Evolutionary conservation across 2,797 vertebrate species (phyloP).

Genomic region (Paguma larvata): DNA sequence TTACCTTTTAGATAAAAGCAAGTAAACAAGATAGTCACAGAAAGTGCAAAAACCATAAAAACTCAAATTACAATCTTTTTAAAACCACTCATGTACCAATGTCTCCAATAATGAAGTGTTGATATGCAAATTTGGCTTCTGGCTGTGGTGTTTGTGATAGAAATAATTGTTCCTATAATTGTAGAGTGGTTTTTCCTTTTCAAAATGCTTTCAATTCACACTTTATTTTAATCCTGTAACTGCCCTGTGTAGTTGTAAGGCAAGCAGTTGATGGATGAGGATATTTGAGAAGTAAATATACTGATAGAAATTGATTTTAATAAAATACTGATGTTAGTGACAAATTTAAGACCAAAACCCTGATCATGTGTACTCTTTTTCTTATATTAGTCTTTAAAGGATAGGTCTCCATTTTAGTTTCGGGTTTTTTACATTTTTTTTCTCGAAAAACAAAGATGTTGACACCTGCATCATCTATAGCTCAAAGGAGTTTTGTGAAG

Average conservation of each 20-base stretch:
- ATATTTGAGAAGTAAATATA: conserved; percentile 24
- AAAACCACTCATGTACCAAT: conserved; percentile 17
- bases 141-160: conserved; percentile 52
- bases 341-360: conserved; percentile 42
- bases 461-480: neutral
- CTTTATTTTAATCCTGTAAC: conserved; percentile 49
- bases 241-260: neutral
- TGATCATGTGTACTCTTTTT: neutral
- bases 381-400: neutral
- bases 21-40: conserved; percentile 42
- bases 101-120: conserved; percentile 55
- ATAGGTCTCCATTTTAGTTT: neutral
- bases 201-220: conserved; percentile 53
- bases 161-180: conserved; percentile 67
- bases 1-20: conserved; percentile 50
- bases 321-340: neutral
- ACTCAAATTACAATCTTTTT: conserved; percentile 57
- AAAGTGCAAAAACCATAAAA: conserved; percentile 55
- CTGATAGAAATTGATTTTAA: conserved; percentile 13
- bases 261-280: conserved; percentile 36
- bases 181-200: neutral
- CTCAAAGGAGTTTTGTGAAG: neutral
- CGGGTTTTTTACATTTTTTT: neutral
- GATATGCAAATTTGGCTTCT: conserved; percentile 67
- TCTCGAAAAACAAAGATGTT: neutral